Base-by-base conservation (phyloP, 2,113 vertebrate species). In the Equus przewalskii region DNA sequence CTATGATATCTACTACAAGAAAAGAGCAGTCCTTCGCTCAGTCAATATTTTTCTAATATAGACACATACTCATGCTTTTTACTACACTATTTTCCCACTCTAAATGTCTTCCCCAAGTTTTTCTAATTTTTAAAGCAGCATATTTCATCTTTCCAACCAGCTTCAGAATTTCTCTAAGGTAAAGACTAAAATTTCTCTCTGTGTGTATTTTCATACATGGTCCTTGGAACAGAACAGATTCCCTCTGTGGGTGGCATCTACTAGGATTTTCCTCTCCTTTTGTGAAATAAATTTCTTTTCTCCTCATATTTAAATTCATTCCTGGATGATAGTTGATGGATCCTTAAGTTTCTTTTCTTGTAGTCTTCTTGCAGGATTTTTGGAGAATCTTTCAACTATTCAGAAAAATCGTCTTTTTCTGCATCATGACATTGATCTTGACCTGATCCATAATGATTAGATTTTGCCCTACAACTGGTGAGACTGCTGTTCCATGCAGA, bases 231-330 rank as follows among this genome's bases (percentile, higher is more conserved):
- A 89, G 22, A 85, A 85, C 65, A 85, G 60, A 85, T 88, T 97
- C 16, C 41, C 26, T 91, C 33, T 1, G 18, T 78, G 56, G 33
- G 72, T 70, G 78, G 56, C 49, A 95, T 82, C 33, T 91, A 87
- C n/a, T 65, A 84, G 88, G 51, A 88, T 80, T 91, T 95, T 81
- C 62, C 79, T 94, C 73, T 92, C 33, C 13, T 54, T 85, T 28
- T 92, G 30, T 88, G 19, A 97, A 90, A 80, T 92, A 75, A 78
- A 92, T 94, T 80, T 83, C 46, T 70, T 90, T 88, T 84, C 26
- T 58, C 0, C 16, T 91, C 44, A 46, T 90, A 94, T 86, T 95
- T 73, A 83, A 91, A 87, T 95, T 95, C 9, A 96, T 58, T 94
- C 22, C 24, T 89, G 46, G 58, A 94, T 97, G 21, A 72, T 62